phyloP scores from a whole-genome alignment of 2,797 vertebrate species.

The Myotis myotis region DNA sequence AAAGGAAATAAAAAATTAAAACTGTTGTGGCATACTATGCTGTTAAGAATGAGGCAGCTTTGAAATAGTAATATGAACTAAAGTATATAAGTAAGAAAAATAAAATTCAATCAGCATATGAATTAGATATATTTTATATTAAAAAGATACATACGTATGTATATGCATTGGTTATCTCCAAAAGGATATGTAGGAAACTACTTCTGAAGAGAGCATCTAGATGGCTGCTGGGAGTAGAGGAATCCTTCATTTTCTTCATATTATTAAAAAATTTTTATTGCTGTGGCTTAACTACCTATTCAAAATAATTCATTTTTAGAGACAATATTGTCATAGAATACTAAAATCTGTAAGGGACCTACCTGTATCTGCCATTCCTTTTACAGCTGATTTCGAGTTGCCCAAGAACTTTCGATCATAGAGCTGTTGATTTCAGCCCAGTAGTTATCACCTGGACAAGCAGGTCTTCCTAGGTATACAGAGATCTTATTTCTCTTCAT shows the following conservation, averaged over 20 bases:
- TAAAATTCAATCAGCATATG: neutral
- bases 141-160: neutral
- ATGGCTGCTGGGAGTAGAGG: neutral
- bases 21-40: neutral
- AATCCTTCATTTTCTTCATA: conserved; percentile 18
- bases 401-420: neutral
- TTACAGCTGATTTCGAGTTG: neutral
- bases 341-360: neutral
- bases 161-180: neutral
- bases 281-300: neutral
- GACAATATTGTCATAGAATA: conserved; percentile 23
- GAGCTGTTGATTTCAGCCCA: neutral
- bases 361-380: neutral
- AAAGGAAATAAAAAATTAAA: conserved; percentile 38
- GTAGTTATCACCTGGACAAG: neutral
- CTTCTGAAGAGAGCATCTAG: neutral
- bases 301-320: neutral
- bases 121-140: conserved; percentile 4
- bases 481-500: neutral
- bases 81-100: conserved; percentile 22
- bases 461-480: neutral
- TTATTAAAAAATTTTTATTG: neutral
- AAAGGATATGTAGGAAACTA: conserved; percentile 1
- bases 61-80: neutral
- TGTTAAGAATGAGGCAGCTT: conserved; percentile 31